Percentiles rank a stretch among this genome's conserved stretches.
phyloP scores from a whole-genome alignment of 2,888 invertebrate genomes.

The Carabus problematicus region DNA sequence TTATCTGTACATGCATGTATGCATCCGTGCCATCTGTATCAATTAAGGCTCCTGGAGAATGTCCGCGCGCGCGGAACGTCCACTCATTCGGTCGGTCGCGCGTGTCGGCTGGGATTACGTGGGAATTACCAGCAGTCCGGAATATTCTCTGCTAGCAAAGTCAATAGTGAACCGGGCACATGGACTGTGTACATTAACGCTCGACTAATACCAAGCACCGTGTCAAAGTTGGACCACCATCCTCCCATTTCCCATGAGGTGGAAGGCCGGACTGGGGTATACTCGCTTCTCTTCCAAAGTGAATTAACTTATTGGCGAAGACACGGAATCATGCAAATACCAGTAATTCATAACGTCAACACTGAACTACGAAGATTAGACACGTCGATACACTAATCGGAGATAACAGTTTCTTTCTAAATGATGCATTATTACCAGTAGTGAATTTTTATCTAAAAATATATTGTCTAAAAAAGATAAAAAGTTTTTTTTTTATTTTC shows the following conservation, averaged over 20 bases:
- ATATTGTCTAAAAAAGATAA: too few relatives aligned
- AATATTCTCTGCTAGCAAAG: constrained; percentile 38
- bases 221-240: not conserved
- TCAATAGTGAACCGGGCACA: constrained; percentile 28
- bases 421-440: too few relatives aligned
- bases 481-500: too few relatives aligned
- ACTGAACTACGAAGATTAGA: constrained; percentile 13
- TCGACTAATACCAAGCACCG: not conserved
- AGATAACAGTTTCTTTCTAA: too few relatives aligned
- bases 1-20: constrained; percentile 12
- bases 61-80: constrained; percentile 12
- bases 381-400: constrained; percentile 4
- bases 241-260: not conserved
- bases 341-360: constrained; percentile 37
- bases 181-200: constrained; percentile 31
- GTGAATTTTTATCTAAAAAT: too few relatives aligned
- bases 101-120: constrained; percentile 33
- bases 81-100: not conserved
- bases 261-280: not conserved
- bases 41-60: constrained; percentile 27
- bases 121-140: constrained; percentile 35
- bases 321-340: constrained; percentile 30
- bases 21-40: constrained; percentile 29
- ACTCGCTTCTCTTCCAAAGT: constrained; percentile 4
- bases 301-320: constrained; percentile 37